These are phyloP conservation scores for Tyrannus savana DNA, from an alignment of 2,113 vertebrate genomes.

Conservation along the genomic window DNA sequence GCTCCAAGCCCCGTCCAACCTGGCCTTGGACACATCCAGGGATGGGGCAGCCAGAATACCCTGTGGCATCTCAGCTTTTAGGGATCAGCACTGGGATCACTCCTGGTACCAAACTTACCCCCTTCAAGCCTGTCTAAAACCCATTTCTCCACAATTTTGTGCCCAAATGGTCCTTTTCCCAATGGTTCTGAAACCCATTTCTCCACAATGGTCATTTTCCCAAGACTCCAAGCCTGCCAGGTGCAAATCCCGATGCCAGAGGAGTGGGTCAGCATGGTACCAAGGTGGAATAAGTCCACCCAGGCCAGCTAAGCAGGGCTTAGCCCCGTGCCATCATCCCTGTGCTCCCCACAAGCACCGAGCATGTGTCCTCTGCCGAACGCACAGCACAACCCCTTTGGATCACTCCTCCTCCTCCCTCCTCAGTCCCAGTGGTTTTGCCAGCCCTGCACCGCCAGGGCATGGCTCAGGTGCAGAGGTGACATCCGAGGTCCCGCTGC, in stretches of 20 bases:
- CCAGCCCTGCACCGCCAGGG: not conserved
- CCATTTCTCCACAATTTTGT: too few relatives aligned
- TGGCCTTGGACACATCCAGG: not conserved
- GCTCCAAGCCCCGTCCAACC: not conserved
- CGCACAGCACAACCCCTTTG: not conserved
- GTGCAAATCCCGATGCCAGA: not conserved
- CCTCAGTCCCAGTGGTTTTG: accelerated
- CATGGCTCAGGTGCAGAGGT: not conserved
- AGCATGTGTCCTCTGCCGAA: not conserved
- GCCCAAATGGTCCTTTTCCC: too few relatives aligned
- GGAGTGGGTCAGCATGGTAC: accelerated
- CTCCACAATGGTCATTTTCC: not conserved
- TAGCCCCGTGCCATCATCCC: not conserved
- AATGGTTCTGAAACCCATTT: not conserved
- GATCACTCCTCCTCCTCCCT: not conserved
- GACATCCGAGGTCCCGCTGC: not conserved
- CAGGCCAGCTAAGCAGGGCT: not conserved
- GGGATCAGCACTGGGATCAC: too few relatives aligned
- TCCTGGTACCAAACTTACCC: too few relatives aligned
- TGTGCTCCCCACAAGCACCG: not conserved
- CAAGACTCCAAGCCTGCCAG: not conserved
- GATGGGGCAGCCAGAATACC: not conserved
- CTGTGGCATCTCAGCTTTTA: not conserved
- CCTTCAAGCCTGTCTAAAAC: too few relatives aligned
- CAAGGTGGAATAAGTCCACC: not conserved